Evolutionary conservation across 2,888 invertebrate species (phyloP), one percentile per base, ranked within the genome.

Genomic region (Pollenia griseotomentosa): DNA sequence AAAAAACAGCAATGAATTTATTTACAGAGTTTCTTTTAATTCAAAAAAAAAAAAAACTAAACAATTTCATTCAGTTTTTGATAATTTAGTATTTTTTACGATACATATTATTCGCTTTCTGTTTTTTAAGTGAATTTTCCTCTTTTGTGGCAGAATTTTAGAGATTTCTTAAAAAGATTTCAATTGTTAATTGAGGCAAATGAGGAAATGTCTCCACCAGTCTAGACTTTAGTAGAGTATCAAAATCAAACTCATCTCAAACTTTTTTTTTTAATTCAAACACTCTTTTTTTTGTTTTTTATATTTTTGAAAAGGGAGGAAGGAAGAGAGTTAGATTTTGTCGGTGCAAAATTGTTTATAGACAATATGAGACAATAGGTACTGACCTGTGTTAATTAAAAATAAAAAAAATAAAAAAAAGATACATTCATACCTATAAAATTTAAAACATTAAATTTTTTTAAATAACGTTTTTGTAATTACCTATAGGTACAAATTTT

Each of bases 181-280:
- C 89, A 89, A 90, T 90, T 90, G 90, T 71, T 89, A 91, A 92
- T 89, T 92, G 92, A 92, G 92, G 89, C 92, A 90, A 92, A 90
- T 90, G 91, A 92, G 91, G 91, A 83, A 88, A 85, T 88, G 85
- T 88, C 89, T 89, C 88, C 80, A 33, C 33, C 33, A 33, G 33
- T 33, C 77, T 77, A 83, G 40, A 33, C 33, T 33, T 33, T 68
- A 33, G 14, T 84, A 66, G 63, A 65, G 65, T n/a, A 48, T 5
- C 42, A 33, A 53, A 48, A 74, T 51, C 44, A 74, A 74, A 70
- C 75, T 85, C 65, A 71, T 81, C 80, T 78, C 82, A 82, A 59
- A 19, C 4, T 6, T 1, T 33, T 33, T 33, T 33, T 33, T 33
- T 33, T 33, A 33, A 33, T 33, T 33, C 33, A 66, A 83, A 59